Evolutionary conservation across 1,140 invertebrate genomes (phyloP).

Genomic region (Apocrypta bakeri): DNA sequence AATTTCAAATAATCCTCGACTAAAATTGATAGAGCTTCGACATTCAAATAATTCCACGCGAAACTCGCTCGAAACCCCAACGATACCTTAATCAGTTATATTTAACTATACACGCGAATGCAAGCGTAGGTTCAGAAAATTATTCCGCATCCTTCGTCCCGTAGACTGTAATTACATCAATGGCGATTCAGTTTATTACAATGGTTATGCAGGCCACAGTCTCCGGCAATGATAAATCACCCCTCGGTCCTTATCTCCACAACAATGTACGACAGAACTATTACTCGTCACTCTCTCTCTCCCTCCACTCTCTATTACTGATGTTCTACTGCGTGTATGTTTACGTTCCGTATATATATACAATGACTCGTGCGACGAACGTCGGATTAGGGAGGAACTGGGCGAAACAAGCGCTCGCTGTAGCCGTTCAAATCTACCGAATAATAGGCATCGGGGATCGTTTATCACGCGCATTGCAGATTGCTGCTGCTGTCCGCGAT

Average conservation of each 20-base stretch:
- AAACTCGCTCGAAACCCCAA: no score
- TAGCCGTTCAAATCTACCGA: constrained; percentile 42
- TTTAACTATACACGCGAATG: neutral
- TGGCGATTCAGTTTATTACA: constrained; percentile 54
- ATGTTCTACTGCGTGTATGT: neutral
- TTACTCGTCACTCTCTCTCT: constrained; percentile 47
- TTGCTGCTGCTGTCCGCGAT: constrained; percentile 23
- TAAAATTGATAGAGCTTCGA: neutral
- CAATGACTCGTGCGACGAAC: neutral
- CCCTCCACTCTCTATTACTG: neutral
- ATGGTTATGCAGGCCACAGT: constrained; percentile 11
- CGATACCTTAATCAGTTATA: no score
- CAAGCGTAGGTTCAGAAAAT: neutral
- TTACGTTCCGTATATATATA: neutral
- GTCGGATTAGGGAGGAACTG: neutral
- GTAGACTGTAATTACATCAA: constrained; percentile 51
- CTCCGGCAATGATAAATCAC: constrained; percentile 50
- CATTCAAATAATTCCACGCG: no score
- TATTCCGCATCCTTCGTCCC: neutral
- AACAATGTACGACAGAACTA: constrained; percentile 52
- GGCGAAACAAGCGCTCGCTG: constrained; percentile 34
- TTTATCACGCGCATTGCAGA: constrained; percentile 47
- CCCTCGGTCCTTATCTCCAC: constrained; percentile 49
- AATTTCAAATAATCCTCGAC: neutral
- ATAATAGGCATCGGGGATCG: constrained; percentile 46